Conservation (phyloP, 2,888 invertebrate species). For the Rotaria sp. region DNA sequence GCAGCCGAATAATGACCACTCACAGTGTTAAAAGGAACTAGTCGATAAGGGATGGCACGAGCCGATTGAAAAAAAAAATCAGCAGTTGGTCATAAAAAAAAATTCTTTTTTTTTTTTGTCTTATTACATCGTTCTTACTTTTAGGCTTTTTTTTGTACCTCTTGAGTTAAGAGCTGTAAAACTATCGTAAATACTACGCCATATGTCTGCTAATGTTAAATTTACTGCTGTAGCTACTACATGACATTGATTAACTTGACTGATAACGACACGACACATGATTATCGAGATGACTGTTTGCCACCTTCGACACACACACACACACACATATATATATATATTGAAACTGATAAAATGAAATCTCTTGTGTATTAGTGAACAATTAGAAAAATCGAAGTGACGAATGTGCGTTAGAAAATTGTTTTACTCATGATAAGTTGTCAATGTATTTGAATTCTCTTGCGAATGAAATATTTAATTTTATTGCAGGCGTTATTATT, state of each 20-base stretch:
- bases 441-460: not conserved
- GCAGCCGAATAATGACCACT: not conserved
- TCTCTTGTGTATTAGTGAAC: slow-evolving; percentile 4
- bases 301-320: slow-evolving; percentile 5
- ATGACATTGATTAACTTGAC: slow-evolving; percentile 24
- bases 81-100: not conserved
- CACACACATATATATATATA: not conserved
- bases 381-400: slow-evolving; percentile 19
- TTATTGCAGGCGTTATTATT: not conserved
- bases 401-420: slow-evolving; percentile 3
- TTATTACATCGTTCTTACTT: not conserved
- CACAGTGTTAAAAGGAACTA: not conserved
- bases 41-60: slow-evolving; percentile 10
- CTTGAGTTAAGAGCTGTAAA: slow-evolving; percentile 8
- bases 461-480: not conserved
- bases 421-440: slow-evolving; percentile 19
- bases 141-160: not conserved
- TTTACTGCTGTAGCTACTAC: slow-evolving; percentile 1
- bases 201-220: slow-evolving; percentile 11
- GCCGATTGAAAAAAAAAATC: not conserved
- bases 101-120: not conserved
- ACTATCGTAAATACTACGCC: slow-evolving; percentile 3
- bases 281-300: slow-evolving; percentile 15
- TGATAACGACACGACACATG: slow-evolving; percentile 3
- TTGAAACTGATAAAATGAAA: slow-evolving; percentile 22